Percentiles rank a stretch among this genome's conserved stretches.
Conservation (phyloP, 2,797 vertebrate species). For the Arrhamphus sclerolepis region DNA sequence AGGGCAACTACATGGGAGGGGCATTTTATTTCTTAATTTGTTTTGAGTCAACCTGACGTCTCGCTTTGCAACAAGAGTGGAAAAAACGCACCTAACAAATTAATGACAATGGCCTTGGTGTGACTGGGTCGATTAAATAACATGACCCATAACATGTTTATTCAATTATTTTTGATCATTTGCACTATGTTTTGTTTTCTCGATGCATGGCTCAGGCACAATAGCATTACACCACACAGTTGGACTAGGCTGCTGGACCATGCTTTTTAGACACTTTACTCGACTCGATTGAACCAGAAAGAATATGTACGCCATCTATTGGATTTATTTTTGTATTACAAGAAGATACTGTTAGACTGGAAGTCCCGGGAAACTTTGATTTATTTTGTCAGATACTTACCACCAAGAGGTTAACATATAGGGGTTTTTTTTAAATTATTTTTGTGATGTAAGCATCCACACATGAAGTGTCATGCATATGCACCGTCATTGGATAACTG, state of each 20-base stretch:
- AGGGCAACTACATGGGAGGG: constrained; percentile 42
- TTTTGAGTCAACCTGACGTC: neutral
- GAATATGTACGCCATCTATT: constrained; percentile 52
- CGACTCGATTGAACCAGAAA: neutral
- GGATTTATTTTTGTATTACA: constrained; percentile 41
- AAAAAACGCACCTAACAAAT: no score
- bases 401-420: no score
- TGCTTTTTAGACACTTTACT: constrained; percentile 53
- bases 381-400: neutral
- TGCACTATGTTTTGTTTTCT: constrained; percentile 11
- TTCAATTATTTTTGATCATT: neutral
- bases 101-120: no score
- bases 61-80: no score
- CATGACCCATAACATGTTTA: no score
- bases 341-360: neutral
- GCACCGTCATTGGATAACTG: no score
- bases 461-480: no score
- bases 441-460: no score
- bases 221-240: constrained; percentile 5
- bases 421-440: no score
- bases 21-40: constrained; percentile 1
- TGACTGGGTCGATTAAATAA: no score
- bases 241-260: constrained; percentile 39
- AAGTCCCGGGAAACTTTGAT: neutral
- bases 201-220: constrained; percentile 10